Percentiles rank a stretch among this genome's conserved stretches.
phyloP scores from a whole-genome alignment of 2,113 vertebrate species.

The Callorhinus ursinus region DNA sequence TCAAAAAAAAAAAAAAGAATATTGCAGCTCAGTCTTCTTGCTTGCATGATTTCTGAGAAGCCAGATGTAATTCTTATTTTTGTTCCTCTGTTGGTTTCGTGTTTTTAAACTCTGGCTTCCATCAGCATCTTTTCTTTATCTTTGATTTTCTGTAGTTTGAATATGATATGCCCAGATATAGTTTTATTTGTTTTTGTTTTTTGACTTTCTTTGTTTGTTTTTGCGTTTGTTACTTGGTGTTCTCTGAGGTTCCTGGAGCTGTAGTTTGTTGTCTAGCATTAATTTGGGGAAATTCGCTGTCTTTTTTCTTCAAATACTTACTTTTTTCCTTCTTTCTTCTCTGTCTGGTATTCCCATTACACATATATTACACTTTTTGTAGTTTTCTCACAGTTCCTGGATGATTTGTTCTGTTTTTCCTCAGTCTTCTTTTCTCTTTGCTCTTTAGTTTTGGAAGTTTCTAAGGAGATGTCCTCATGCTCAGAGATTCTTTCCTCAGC shows the following conservation, averaged over 20 bases:
- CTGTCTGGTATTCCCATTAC: not conserved
- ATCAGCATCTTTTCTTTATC: not conserved
- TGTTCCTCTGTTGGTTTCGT: not conserved
- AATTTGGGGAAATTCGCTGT: not conserved
- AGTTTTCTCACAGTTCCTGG: not conserved
- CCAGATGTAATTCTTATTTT: not conserved
- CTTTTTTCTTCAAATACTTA: not conserved
- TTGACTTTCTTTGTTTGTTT: not conserved
- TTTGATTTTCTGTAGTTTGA: not conserved
- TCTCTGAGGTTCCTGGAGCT: not conserved
- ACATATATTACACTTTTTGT: not conserved
- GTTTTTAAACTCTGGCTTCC: not conserved
- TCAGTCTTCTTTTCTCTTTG: not conserved
- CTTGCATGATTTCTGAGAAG: not conserved
- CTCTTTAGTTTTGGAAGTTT: not conserved
- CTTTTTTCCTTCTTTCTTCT: not conserved
- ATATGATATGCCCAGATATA: not conserved
- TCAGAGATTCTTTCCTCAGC: not conserved
- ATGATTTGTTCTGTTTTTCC: not conserved
- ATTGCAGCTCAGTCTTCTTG: not conserved
- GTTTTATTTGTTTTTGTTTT: not conserved
- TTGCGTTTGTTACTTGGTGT: not conserved
- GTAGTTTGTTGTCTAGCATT: not conserved
- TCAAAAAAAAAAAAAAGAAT: not conserved
- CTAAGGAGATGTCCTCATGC: not conserved